Evolutionary conservation across 2,888 invertebrate genomes (phyloP), one percentile per base, ranked within the genome.

Genomic region (Thecophora atra): DNA sequence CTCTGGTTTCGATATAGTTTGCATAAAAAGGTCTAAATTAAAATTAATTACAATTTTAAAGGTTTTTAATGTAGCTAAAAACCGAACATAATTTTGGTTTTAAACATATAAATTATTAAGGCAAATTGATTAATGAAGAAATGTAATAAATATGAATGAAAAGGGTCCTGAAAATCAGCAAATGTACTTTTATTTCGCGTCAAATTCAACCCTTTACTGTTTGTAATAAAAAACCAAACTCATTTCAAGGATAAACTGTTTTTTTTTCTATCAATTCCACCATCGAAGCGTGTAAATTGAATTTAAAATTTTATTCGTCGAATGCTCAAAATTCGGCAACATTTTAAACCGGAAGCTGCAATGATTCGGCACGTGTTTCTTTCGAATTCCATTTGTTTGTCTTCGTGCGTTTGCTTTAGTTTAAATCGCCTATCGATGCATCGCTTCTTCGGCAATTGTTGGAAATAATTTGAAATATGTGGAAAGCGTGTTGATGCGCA

Each of bases 401-500:
- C 51, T 24, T 54, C 19, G 54, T 19, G 15, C 54, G 24, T 11
- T 24, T 24, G n/a, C 21, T n/a, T 15, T 24, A 28, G 13, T 11
- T 58, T 24, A 28, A 58, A 58, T 58, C 26, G 15, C 15, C 17
- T 58, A 58, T 28, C 28, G 17, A 58, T 26, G 28, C 26, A 28
- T 26, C 28, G 7, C 26, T 28, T 58, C 21, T 21, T 24, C 5
- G 24, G 28, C 51, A 51, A 28, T 6, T 72, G 64, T 8, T n/a
- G 17, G 72, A 67, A 76, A 75, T 75, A 72, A 72, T 75, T 76
- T 84, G 80, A 80, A 82, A 79, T 83, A 82, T 81, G 79, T 79
- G 78, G 72, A 77, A 80, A 82, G 80, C 82, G 82, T 82, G 83
- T 76, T n/a, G n/a, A n/a, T 75, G 73, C 71, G 75, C 79, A 81